A percentile compares a stretch with the other conserved stretches of the same genome.
Evolutionary conservation across 2,888 invertebrate species (phyloP).

Genomic region (Dynastes tityus): DNA sequence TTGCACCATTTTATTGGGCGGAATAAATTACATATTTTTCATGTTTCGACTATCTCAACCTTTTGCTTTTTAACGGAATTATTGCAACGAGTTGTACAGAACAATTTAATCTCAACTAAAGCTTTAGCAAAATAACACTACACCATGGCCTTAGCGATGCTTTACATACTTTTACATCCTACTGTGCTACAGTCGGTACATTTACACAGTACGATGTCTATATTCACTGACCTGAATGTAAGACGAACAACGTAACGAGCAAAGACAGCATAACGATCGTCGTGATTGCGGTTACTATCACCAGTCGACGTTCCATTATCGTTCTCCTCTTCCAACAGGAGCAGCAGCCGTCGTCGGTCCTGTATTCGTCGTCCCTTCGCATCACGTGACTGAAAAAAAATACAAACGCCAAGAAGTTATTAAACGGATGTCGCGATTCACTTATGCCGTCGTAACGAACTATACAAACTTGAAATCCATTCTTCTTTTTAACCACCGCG

Average conservation of each 20-base stretch:
- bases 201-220: too few species aligned
- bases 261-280: constrained; percentile 54
- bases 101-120: too few species aligned
- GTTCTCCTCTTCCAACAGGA: constrained; percentile 56
- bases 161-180: background rate
- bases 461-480: constrained; percentile 49
- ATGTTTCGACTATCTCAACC: too few species aligned
- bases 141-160: background rate
- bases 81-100: too few species aligned
- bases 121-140: too few species aligned
- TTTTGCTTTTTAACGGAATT: too few species aligned
- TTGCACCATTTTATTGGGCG: too few species aligned
- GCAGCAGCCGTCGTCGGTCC: constrained; percentile 3
- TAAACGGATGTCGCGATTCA: constrained; percentile 21
- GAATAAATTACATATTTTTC: too few species aligned
- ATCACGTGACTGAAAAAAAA: constrained; percentile 52
- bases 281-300: constrained; percentile 55
- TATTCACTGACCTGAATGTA: constrained; percentile 59
- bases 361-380: constrained; percentile 43
- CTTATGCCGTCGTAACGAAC: constrained; percentile 21
- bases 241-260: constrained; percentile 57
- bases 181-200: too few species aligned
- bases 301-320: constrained; percentile 57
- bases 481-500: background rate
- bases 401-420: constrained; percentile 35